Base-by-base conservation (phyloP, 35 echinoderm and acorn worm genomes). In the Acanthaster planci region DNA sequence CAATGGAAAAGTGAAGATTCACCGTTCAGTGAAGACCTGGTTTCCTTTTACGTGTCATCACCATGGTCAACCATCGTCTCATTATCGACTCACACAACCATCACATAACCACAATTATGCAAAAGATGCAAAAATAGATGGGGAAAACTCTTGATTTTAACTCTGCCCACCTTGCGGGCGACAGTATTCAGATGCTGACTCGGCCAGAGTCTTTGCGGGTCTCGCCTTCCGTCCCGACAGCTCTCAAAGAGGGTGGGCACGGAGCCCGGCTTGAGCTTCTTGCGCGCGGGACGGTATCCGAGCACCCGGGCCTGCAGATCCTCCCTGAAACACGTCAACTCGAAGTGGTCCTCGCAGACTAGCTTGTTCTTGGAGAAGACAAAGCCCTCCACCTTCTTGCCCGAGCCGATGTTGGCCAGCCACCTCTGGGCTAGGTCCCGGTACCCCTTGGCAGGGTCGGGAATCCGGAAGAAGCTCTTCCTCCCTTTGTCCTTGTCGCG, bases 331-430 rank as follows among this genome's bases (percentile, higher is more conserved):
- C 81, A 85, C 37, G 34, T 44, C 30, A 14, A 36, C 52, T 76
- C 81, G 39, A 90, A 85, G 67, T 90, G 81, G 30, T 84, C 81
- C 32, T 85, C 82, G 29, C 88, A 90, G n/a, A 84, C 88, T 4
- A 90, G 38, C 38, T 76, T 37, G 78, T 85, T 90, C 59, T 55
- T 54, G 67, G 50, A 77, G 32, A 55, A 90, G 37, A 37, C 7
- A 40, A 77, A 85, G 9, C 60, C 77, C 53, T 34, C 22, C 12
- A 85, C 67, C 32, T 40, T 78, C 22, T 84, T 85, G 68, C 58
- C 44, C 14, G 42, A 77, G 17, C 81, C 81, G 68, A 85, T 84
- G 26, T 67, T 78, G 21, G 32, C 5, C 7, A 90, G 23, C 88
- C 81, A 90, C 75, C 42, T 38, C 40, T 22, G 38, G 68, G 78